phyloP scores from a whole-genome alignment of 2,888 invertebrate species.

The Calameuta filiformis region DNA sequence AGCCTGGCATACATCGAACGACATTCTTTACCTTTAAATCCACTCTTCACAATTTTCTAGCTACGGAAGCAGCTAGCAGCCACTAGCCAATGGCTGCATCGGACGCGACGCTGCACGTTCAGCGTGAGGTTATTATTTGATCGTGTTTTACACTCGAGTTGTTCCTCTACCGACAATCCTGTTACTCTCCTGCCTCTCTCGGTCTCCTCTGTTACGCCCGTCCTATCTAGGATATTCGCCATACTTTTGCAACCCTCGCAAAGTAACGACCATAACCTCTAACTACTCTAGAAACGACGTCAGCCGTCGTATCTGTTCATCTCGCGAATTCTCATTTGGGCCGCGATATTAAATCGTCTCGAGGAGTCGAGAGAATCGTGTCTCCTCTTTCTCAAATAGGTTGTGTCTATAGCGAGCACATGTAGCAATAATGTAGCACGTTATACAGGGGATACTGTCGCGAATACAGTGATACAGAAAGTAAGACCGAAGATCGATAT shows the following conservation, averaged over 20 bases:
- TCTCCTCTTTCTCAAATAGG: neutral
- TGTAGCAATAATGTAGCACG: neutral
- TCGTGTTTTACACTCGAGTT: slow-evolving; percentile 33
- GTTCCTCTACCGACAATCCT: slow-evolving; percentile 8
- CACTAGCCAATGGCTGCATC: neutral
- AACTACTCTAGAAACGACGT: neutral
- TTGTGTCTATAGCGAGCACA: neutral
- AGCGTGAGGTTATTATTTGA: slow-evolving; percentile 36
- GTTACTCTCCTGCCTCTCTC: neutral
- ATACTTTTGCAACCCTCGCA: neutral
- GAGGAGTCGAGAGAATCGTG: neutral
- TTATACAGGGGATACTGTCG: neutral
- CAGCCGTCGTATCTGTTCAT: neutral
- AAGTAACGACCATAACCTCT: neutral
- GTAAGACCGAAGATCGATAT: neutral
- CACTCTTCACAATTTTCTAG: no score
- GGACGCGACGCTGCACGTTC: neutral
- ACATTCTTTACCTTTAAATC: neutral
- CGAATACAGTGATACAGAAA: neutral
- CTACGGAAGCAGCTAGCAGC: neutral
- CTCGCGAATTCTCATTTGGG: neutral
- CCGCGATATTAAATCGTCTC: neutral
- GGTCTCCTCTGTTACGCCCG: neutral
- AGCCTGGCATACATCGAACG: neutral
- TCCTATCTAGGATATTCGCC: neutral